phyloP scores from a whole-genome alignment of 2,797 vertebrate genomes.

The Notamacropus eugenii region DNA sequence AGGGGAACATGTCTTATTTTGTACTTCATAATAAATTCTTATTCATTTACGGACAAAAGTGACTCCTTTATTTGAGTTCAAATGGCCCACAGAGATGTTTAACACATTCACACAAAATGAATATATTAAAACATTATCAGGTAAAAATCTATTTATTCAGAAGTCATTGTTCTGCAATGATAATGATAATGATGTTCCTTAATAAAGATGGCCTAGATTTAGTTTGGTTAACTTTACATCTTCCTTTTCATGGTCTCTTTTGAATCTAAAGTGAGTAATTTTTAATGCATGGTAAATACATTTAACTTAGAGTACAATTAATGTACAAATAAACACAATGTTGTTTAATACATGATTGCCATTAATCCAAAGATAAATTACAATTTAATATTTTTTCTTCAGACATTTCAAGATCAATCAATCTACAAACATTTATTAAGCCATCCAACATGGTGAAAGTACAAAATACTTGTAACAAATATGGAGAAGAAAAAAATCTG shows the following conservation, averaged over 20 bases:
- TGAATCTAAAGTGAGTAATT: constrained; percentile 37
- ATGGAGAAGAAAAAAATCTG: not conserved
- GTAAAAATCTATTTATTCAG: not conserved
- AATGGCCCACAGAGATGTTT: not conserved
- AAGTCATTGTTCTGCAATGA: not conserved
- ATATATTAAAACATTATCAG: constrained; percentile 18
- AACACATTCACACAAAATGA: constrained; percentile 26
- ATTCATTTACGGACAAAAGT: constrained; percentile 27
- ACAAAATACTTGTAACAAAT: not conserved
- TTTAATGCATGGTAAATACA: not conserved
- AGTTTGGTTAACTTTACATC: constrained; percentile 38
- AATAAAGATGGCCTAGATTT: constrained; percentile 11
- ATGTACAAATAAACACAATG: not conserved
- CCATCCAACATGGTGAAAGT: not conserved
- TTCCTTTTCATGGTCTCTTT: not conserved
- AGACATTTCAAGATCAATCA: constrained; percentile 25
- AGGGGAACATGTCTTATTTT: constrained; percentile 11
- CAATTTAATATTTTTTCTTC: not conserved
- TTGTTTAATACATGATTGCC: not conserved
- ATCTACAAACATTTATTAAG: not conserved
- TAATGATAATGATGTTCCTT: not conserved
- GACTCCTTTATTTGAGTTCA: not conserved
- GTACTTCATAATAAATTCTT: constrained; percentile 27
- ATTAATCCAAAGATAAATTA: not conserved
- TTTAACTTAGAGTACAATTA: too few relatives aligned